These are phyloP conservation scores for Torymus texanus DNA, from an alignment of 2,888 invertebrate genomes.

Conservation along the genomic window DNA sequence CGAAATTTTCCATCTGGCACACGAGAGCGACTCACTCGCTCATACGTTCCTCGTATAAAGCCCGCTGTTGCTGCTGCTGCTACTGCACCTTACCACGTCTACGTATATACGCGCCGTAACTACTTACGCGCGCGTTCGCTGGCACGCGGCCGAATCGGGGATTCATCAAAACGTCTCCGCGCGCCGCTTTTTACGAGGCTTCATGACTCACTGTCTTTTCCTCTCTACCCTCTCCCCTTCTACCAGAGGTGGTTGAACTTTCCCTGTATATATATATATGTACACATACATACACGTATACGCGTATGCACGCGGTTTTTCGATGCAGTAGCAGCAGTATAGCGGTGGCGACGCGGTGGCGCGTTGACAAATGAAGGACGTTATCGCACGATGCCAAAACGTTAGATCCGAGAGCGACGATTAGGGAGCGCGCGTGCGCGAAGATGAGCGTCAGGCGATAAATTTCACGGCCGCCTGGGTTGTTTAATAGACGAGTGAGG, in stretches of 20 bases:
- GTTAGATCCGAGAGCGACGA: constrained; percentile 27
- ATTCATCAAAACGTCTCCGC: constrained; percentile 30
- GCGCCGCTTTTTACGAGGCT: constrained; percentile 37
- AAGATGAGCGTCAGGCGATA: constrained; percentile 32
- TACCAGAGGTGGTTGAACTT: constrained; percentile 37
- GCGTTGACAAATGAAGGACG: constrained; percentile 44
- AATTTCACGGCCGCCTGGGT: constrained; percentile 33
- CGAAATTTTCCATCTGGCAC: constrained; percentile 34
- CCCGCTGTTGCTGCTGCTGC: too few species aligned
- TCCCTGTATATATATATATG: not conserved
- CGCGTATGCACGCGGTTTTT: not conserved
- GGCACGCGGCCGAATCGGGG: constrained; percentile 48
- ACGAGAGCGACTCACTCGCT: not conserved
- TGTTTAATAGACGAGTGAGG: not conserved
- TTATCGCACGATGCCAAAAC: constrained; percentile 40
- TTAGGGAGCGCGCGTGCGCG: constrained; percentile 1
- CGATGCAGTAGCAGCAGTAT: not conserved
- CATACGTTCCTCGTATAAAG: not conserved
- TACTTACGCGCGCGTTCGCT: constrained; percentile 28
- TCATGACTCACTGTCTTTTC: constrained; percentile 23
- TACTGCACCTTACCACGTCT: too few species aligned
- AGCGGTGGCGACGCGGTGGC: not conserved
- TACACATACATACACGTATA: too few species aligned
- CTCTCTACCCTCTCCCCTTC: not conserved
- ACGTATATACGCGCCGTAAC: not conserved